A percentile compares a stretch with the other conserved stretches of the same genome.
phyloP scores from a whole-genome alignment of 2,888 invertebrate species.

The Parnassius mnemosyne region DNA sequence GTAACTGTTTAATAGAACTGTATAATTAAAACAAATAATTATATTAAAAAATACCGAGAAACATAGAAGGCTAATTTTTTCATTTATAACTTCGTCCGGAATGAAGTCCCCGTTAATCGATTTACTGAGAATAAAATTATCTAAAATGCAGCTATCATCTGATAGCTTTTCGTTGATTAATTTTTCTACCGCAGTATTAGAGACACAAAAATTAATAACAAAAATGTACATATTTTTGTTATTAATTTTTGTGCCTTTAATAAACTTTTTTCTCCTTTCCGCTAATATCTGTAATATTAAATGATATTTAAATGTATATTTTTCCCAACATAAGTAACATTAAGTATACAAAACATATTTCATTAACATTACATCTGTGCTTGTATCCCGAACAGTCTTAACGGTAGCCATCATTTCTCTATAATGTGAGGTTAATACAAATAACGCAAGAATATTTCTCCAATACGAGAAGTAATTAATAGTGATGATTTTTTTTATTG shows the following conservation, averaged over 20 bases:
- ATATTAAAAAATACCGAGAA: conserved; percentile 40
- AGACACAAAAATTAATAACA: no score
- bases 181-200: conserved; percentile 30
- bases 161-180: conserved; percentile 33
- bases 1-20: no score
- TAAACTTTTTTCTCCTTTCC: conserved; percentile 35
- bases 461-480: conserved; percentile 44
- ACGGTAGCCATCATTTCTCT: conserved; percentile 39
- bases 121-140: conserved; percentile 38
- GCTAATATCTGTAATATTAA: conserved; percentile 34
- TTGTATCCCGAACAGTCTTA: conserved; percentile 34
- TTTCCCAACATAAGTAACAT: not conserved
- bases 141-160: conserved; percentile 36
- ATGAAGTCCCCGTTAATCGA: conserved; percentile 36
- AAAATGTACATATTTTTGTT: conserved; percentile 35
- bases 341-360: conserved; percentile 5
- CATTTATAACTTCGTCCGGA: conserved; percentile 41
- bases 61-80: conserved; percentile 41
- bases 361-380: conserved; percentile 33
- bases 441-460: conserved; percentile 40
- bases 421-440: conserved; percentile 37
- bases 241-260: conserved; percentile 36
- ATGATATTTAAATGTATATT: not conserved
- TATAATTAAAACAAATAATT: no score
- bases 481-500: conserved; percentile 37